Evolutionary conservation across 2,888 invertebrate species (phyloP).

Genomic region (Andricus curvator): DNA sequence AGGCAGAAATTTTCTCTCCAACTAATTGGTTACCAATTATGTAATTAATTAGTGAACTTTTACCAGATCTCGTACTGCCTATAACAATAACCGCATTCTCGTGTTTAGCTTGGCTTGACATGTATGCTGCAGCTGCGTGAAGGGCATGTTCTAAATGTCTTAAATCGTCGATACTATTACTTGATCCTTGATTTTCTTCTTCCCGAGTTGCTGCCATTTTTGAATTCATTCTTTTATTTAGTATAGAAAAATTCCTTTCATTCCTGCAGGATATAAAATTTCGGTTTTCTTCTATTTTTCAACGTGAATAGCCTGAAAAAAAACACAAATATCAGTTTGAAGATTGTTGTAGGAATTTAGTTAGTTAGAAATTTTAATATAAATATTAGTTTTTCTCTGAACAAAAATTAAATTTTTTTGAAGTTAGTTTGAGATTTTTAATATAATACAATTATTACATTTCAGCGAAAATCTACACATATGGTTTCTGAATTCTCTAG

Average conservation of each 20-base stretch:
- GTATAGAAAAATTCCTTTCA: neutral
- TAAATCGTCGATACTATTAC: neutral
- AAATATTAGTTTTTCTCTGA: too few relatives aligned
- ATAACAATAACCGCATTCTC: slow-evolving; percentile 1
- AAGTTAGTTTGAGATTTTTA: too few relatives aligned
- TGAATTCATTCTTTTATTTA: neutral
- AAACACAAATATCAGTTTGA: too few relatives aligned
- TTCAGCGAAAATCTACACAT: too few relatives aligned
- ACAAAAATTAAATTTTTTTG: too few relatives aligned
- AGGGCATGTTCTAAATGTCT: neutral
- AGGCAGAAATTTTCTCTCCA: neutral
- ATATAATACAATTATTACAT: too few relatives aligned
- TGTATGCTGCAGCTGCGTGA: neutral
- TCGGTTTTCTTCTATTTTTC: too few relatives aligned
- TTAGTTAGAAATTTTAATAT: too few relatives aligned
- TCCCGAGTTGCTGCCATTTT: neutral
- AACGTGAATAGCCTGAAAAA: too few relatives aligned
- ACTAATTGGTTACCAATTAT: slow-evolving; percentile 4
- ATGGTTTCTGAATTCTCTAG: too few relatives aligned
- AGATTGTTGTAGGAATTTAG: too few relatives aligned
- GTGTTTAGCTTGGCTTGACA: neutral
- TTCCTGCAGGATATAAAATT: neutral
- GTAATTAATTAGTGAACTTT: slow-evolving; percentile 29
- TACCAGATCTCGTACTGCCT: slow-evolving; percentile 5
- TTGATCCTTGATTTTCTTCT: neutral